These are phyloP conservation scores for Lordiphosa andalusiaca DNA, from an alignment of 2,888 invertebrate genomes.

Conservation along the genomic window DNA sequence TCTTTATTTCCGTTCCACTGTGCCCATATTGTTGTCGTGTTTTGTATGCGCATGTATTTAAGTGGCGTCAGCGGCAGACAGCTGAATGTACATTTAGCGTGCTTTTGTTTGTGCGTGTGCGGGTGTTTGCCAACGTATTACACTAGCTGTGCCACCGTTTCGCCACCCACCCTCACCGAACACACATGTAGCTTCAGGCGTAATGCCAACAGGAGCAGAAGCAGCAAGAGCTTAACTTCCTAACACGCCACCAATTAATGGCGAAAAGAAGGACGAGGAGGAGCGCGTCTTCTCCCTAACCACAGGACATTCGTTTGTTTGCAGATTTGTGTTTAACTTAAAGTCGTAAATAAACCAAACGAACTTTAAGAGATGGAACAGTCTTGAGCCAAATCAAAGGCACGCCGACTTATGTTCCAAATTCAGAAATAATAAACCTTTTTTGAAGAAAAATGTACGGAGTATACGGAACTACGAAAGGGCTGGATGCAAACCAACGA, in stretches of 20 bases:
- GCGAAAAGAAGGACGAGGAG: constrained; percentile 13
- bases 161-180: background rate
- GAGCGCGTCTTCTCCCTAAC: constrained; percentile 1
- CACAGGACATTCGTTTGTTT: constrained; percentile 32
- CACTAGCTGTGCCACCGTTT: constrained; percentile 25
- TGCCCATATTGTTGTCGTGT: constrained; percentile 23
- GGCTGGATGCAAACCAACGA: too few relatives aligned
- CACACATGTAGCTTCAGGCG: constrained; percentile 36
- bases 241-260: constrained; percentile 49
- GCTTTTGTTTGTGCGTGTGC: constrained; percentile 11
- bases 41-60: constrained; percentile 40
- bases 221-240: constrained; percentile 42
- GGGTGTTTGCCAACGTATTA: constrained; percentile 44
- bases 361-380: constrained; percentile 34
- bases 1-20: constrained; percentile 18
- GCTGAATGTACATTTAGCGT: constrained; percentile 47
- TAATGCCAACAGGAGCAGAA: constrained; percentile 25
- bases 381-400: too few relatives aligned
- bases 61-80: constrained; percentile 45
- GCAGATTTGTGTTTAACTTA: constrained; percentile 46
- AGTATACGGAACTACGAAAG: too few relatives aligned
- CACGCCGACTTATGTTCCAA: background rate
- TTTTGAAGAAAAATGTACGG: too few relatives aligned
- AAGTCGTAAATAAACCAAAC: constrained; percentile 18
- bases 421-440: too few relatives aligned